A percentile compares a stretch with the other conserved stretches of the same genome.
These are phyloP conservation scores for Papilio dardanus DNA, from an alignment of 1,140 invertebrate species.

Conservation along the genomic window DNA sequence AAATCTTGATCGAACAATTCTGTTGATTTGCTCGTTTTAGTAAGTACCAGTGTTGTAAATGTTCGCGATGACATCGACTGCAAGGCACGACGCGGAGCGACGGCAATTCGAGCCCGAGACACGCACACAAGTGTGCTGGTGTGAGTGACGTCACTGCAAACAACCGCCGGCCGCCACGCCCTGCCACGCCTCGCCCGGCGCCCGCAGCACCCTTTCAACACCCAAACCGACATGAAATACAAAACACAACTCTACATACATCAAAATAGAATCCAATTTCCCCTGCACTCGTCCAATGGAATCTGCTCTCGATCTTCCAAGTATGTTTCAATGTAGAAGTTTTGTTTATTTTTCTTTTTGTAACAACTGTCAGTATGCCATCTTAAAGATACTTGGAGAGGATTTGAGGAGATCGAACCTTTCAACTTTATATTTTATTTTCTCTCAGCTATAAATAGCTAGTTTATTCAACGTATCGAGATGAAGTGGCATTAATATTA, in stretches of 20 bases:
- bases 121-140: slow-evolving; percentile 26
- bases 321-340: slow-evolving; percentile 15
- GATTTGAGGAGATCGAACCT: slow-evolving; percentile 16
- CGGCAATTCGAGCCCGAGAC: background rate
- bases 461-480: slow-evolving; percentile 10
- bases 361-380: slow-evolving; percentile 26
- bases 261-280: slow-evolving; percentile 33
- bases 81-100: background rate
- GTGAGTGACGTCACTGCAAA: slow-evolving; percentile 53
- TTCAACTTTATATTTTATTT: slow-evolving; percentile 16
- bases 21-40: background rate
- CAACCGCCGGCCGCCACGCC: slow-evolving; percentile 57
- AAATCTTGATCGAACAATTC: background rate
- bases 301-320: slow-evolving; percentile 29
- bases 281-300: slow-evolving; percentile 5
- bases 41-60: background rate
- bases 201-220: slow-evolving; percentile 40
- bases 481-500: slow-evolving; percentile 3
- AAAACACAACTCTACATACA: slow-evolving; percentile 41
- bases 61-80: background rate
- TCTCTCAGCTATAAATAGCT: slow-evolving; percentile 24
- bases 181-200: slow-evolving; percentile 62
- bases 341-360: slow-evolving; percentile 34
- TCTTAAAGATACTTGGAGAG: slow-evolving; percentile 21
- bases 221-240: slow-evolving; percentile 2